These are phyloP conservation scores for Aproaerema taeniolella DNA, from an alignment of 2,888 invertebrate species.

Conservation along the genomic window DNA sequence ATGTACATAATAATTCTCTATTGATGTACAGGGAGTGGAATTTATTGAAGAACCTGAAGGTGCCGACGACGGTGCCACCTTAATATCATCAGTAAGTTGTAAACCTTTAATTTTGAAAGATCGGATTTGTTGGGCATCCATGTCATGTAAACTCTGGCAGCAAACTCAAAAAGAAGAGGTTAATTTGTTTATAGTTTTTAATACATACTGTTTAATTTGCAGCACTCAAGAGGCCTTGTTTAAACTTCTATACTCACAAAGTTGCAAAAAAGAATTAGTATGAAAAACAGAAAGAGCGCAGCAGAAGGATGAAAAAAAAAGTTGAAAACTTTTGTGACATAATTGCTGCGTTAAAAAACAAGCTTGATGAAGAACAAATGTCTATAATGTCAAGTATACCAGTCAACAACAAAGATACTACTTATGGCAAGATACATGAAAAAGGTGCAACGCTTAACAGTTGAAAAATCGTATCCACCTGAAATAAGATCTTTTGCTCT, in stretches of 20 bases:
- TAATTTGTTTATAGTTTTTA: background rate
- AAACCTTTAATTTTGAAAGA: constrained; percentile 10
- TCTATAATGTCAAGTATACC: background rate
- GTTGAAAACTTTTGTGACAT: background rate
- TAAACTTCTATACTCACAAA: too few species aligned
- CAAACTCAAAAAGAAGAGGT: background rate
- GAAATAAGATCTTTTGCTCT: constrained; percentile 8
- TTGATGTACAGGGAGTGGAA: too few species aligned
- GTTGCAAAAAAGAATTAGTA: too few species aligned
- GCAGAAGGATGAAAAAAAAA: background rate
- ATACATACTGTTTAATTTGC: too few species aligned
- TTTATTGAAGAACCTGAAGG: too few species aligned
- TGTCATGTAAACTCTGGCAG: background rate
- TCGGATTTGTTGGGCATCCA: background rate
- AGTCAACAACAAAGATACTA: background rate
- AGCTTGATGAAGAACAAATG: background rate
- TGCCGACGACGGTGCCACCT: background rate
- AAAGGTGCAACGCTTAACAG: background rate
- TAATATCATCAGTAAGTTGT: constrained; percentile 11
- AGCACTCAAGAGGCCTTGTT: too few species aligned
- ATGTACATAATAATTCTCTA: background rate
- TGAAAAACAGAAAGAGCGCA: too few species aligned
- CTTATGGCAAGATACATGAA: background rate
- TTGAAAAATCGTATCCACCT: constrained; percentile 5
- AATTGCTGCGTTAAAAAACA: background rate